phyloP scores from a whole-genome alignment of 1,140 invertebrate genomes.

The Trissolcus basalis region DNA sequence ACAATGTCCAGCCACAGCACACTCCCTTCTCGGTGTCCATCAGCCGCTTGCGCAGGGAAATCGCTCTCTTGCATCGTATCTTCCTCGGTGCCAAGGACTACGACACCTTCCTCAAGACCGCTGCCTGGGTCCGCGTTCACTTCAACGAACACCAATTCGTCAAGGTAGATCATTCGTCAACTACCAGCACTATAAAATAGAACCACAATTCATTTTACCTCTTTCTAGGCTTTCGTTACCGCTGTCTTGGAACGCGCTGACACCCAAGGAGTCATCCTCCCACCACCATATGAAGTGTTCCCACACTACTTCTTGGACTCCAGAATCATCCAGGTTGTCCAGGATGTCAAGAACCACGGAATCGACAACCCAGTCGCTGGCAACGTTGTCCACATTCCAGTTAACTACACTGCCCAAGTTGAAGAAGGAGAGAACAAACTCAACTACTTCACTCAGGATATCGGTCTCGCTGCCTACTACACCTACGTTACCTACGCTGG shows the following conservation, averaged over 20 bases:
- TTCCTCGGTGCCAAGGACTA: conserved; percentile 74
- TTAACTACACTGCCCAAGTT: conserved; percentile 78
- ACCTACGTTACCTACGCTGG: conserved; percentile 79
- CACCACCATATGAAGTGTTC: conserved; percentile 75
- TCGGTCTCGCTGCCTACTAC: conserved; percentile 83
- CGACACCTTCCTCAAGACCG: conserved; percentile 70
- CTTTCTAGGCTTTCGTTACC: conserved; percentile 65
- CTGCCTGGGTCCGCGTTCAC: conserved; percentile 71
- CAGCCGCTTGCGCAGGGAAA: conserved; percentile 69
- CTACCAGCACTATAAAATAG: no score
- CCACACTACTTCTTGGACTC: conserved; percentile 75
- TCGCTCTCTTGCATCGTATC: conserved; percentile 67
- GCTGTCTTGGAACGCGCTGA: conserved; percentile 72
- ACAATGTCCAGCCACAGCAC: conserved; percentile 67
- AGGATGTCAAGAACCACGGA: conserved; percentile 67
- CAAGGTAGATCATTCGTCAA: conserved; percentile 50
- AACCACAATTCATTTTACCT: no score
- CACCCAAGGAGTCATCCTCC: conserved; percentile 71
- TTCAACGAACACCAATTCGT: conserved; percentile 74
- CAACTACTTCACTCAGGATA: conserved; percentile 85
- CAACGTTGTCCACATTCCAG: conserved; percentile 66
- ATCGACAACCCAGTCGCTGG: conserved; percentile 29
- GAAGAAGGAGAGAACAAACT: conserved; percentile 77
- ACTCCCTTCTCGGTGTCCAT: conserved; percentile 63
- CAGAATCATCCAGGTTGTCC: conserved; percentile 72